Conservation (phyloP, 2,888 invertebrate species). For the Melinopterus prodromus region DNA sequence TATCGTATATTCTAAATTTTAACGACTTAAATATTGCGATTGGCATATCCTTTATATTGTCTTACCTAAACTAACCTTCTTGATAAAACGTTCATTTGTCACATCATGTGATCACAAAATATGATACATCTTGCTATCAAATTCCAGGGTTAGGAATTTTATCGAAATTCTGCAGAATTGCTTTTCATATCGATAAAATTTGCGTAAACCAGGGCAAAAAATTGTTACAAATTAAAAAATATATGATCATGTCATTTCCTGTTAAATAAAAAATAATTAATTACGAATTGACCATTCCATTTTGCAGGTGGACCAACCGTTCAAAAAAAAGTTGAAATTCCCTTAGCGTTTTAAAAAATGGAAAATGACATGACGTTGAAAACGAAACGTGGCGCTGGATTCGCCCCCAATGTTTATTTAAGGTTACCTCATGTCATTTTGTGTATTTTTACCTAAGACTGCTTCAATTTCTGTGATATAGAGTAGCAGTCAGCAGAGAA, state of each 20-base stretch:
- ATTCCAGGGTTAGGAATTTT: background rate
- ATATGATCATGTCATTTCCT: background rate
- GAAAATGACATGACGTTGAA: background rate
- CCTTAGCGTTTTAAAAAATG: conserved; percentile 12
- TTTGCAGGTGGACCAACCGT: conserved; percentile 20
- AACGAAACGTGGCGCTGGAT: conserved; percentile 6
- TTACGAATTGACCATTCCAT: conserved; percentile 19
- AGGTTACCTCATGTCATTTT: conserved; percentile 28
- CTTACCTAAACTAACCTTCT: too few relatives aligned
- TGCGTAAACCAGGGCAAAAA: background rate
- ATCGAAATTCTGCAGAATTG: background rate
- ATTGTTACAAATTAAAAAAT: background rate
- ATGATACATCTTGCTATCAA: background rate
- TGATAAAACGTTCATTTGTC: background rate
- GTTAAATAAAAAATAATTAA: background rate
- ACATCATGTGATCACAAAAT: background rate
- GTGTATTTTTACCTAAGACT: conserved; percentile 45
- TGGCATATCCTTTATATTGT: too few relatives aligned
- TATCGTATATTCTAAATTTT: background rate
- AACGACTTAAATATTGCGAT: background rate
- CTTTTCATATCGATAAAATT: background rate
- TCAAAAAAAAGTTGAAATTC: conserved; percentile 14
- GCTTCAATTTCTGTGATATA: conserved; percentile 47
- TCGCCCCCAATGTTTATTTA: background rate
- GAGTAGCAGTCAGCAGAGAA: conserved; percentile 43